Conservation (phyloP, 2,797 vertebrate species). For the Cryptoblepharus egeriae region DNA sequence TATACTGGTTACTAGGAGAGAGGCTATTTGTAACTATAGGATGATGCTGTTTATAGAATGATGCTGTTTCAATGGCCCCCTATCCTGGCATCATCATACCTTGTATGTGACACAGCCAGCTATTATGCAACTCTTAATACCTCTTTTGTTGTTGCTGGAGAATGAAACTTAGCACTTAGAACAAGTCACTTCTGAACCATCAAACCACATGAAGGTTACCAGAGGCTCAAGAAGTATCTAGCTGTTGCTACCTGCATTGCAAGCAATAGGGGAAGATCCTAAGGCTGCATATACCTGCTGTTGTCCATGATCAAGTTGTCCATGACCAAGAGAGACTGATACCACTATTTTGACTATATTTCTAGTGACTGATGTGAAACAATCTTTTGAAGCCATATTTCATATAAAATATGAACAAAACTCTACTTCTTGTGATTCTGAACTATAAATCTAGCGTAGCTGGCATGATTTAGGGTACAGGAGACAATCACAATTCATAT, state of each 20-base stretch:
- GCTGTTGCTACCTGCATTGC: neutral
- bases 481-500: slow-evolving; percentile 2
- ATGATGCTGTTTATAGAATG: too few species aligned
- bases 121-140: too few species aligned
- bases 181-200: too few species aligned
- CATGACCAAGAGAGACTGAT: neutral
- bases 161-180: too few species aligned
- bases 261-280: neutral
- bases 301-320: too few species aligned
- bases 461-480: slow-evolving; percentile 28
- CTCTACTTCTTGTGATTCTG: neutral
- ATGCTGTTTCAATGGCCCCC: too few species aligned
- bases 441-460: slow-evolving; percentile 30
- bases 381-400: slow-evolving; percentile 31
- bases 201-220: neutral
- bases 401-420: slow-evolving; percentile 42
- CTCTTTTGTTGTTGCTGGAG: too few species aligned
- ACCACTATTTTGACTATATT: neutral
- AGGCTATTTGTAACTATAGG: too few species aligned
- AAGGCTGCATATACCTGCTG: neutral
- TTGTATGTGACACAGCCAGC: too few species aligned
- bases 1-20: too few species aligned
- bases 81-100: too few species aligned
- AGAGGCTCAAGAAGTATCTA: neutral
- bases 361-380: slow-evolving; percentile 17